Conservation (phyloP, 2,797 vertebrate species). For the Masticophis lateralis region DNA sequence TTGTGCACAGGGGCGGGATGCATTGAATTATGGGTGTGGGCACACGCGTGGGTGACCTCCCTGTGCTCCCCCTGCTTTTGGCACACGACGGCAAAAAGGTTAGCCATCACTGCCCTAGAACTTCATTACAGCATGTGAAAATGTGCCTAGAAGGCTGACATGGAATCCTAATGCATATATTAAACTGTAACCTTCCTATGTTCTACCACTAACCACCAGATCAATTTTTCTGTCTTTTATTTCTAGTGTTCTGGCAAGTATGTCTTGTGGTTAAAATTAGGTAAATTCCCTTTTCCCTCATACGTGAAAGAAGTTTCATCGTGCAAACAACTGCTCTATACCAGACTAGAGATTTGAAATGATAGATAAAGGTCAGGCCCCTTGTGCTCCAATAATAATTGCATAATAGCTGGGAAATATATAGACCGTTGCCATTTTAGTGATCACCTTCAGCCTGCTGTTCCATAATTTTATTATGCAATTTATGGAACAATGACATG, state of each 20-base stretch:
- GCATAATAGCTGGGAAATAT: background rate
- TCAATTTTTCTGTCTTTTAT: background rate
- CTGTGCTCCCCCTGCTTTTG: no score
- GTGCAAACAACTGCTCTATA: background rate
- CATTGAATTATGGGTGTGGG: no score
- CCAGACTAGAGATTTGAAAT: background rate
- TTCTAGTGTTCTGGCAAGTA: background rate
- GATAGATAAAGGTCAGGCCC: background rate
- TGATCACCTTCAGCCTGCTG: background rate
- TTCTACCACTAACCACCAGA: background rate
- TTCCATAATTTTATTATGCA: background rate
- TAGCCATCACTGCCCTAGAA: no score
- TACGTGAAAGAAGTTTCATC: background rate
- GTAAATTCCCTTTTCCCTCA: background rate
- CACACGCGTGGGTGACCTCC: no score
- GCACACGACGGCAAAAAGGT: no score
- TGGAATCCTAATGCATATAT: background rate
- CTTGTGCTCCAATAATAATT: background rate
- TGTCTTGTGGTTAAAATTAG: background rate
- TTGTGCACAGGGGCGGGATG: no score
- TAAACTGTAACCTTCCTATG: background rate
- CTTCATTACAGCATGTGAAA: background rate
- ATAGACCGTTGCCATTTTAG: background rate
- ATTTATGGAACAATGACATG: background rate
- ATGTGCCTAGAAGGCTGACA: background rate